Evolutionary conservation across 2,113 vertebrate species (phyloP).

Genomic region (Crotalus viridis): DNA sequence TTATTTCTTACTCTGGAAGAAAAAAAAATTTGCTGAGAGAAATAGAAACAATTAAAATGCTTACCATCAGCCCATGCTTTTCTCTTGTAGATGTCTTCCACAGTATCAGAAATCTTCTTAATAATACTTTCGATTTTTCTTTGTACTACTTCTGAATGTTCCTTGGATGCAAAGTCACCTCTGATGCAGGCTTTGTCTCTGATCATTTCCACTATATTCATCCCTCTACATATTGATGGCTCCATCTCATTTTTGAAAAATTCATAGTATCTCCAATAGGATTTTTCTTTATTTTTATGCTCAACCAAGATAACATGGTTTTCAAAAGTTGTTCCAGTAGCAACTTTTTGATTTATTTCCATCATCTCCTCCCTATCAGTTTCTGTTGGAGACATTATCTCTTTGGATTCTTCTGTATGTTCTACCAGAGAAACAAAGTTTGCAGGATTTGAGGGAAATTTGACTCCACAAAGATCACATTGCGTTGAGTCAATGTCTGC

Average conservation of each 20-base stretch:
- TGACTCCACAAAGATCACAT: slow-evolving; percentile 78
- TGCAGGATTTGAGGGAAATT: slow-evolving; percentile 61
- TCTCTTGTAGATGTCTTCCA: slow-evolving; percentile 70
- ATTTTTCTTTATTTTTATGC: slow-evolving; percentile 62
- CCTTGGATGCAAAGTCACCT: slow-evolving; percentile 60
- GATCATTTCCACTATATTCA: slow-evolving; percentile 58
- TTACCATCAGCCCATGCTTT: slow-evolving; percentile 77
- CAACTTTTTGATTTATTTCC: slow-evolving; percentile 33
- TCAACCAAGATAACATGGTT: slow-evolving; percentile 60
- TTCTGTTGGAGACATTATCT: slow-evolving; percentile 29
- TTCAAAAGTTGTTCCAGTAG: slow-evolving; percentile 50
- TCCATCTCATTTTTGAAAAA: slow-evolving; percentile 69
- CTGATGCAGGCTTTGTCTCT: slow-evolving; percentile 38
- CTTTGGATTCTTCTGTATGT: slow-evolving; percentile 41
- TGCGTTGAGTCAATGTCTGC: slow-evolving; percentile 77
- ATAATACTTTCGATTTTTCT: slow-evolving; percentile 72
- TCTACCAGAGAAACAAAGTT: slow-evolving; percentile 54
- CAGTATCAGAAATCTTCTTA: slow-evolving; percentile 59
- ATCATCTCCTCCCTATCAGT: slow-evolving; percentile 25
- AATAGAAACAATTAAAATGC: not conserved
- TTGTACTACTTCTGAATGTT: slow-evolving; percentile 64
- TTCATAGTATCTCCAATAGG: slow-evolving; percentile 63
- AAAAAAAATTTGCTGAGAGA: not conserved
- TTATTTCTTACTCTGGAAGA: not conserved
- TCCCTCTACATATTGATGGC: slow-evolving; percentile 57